Evolutionary conservation across 2,797 vertebrate genomes (phyloP).

Genomic region (Vultur gryphus): DNA sequence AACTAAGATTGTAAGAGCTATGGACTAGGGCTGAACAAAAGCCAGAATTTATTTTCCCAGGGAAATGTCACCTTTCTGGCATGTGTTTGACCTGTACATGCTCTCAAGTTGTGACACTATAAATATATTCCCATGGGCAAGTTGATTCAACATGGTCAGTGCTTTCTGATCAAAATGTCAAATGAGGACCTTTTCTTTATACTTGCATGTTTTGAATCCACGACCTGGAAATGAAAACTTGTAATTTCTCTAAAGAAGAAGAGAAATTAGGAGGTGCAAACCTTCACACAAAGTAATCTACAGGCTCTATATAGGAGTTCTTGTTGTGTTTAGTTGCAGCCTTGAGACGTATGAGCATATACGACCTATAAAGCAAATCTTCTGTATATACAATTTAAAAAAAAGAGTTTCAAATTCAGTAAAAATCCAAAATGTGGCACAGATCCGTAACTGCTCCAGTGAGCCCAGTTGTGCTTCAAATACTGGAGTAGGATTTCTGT

Average conservation of each 20-base stretch:
- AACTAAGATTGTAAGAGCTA: not conserved
- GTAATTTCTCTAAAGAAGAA: not conserved
- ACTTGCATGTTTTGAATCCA: not conserved
- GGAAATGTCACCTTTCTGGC: not conserved
- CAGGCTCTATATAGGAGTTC: not conserved
- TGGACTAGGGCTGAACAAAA: not conserved
- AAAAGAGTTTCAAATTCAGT: not conserved
- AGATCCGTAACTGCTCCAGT: not conserved
- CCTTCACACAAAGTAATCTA: not conserved
- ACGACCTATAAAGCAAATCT: not conserved
- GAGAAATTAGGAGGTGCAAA: not conserved
- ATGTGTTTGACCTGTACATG: not conserved
- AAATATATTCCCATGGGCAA: not conserved
- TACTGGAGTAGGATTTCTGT: not conserved
- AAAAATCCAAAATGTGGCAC: not conserved
- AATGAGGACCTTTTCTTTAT: not conserved
- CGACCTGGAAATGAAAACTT: not conserved
- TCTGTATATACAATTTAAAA: not conserved
- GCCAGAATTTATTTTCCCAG: not conserved
- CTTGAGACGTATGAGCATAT: not conserved
- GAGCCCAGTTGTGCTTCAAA: not conserved
- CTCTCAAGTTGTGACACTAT: not conserved
- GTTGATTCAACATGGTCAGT: not conserved
- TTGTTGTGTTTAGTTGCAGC: not conserved
- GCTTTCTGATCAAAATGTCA: not conserved